Evolutionary conservation across 2,113 vertebrate species (phyloP).

Genomic region (Catagonus wagneri): DNA sequence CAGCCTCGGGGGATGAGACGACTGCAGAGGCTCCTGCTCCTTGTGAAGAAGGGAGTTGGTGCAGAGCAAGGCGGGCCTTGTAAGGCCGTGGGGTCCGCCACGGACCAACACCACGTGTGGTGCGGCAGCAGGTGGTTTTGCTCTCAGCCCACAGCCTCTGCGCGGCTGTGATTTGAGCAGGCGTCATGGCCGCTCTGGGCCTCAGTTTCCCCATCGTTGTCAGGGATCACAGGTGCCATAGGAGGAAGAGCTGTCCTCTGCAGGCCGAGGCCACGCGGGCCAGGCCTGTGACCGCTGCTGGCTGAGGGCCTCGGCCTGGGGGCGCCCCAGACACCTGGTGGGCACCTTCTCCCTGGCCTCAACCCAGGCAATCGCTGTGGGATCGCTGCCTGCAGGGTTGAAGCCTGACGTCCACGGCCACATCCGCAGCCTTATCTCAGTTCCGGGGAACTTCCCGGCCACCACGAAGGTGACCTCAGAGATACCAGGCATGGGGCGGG

Average conservation of each 20-base stretch:
- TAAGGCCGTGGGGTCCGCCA: accelerated
- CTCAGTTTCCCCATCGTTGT: slow-evolving; percentile 9
- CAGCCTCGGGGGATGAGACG: accelerated
- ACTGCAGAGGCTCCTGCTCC: background rate
- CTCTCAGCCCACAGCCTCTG: background rate
- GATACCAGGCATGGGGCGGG: background rate
- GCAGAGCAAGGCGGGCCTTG: accelerated
- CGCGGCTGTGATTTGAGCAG: background rate
- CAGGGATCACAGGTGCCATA: background rate
- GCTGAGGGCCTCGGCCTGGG: background rate
- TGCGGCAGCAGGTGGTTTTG: background rate
- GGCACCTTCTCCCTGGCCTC: background rate
- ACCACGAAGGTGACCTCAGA: background rate
- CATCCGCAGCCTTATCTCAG: slow-evolving; percentile 57
- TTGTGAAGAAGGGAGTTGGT: background rate
- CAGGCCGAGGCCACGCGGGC: background rate
- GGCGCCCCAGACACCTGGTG: background rate
- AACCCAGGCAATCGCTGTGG: background rate
- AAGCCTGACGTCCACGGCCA: background rate
- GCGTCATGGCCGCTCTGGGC: background rate
- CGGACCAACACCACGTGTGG: background rate
- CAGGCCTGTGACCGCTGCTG: background rate
- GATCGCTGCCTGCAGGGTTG: background rate
- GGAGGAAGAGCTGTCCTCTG: background rate
- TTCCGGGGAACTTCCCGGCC: slow-evolving; percentile 69